Evolutionary conservation across 2,113 vertebrate species (phyloP).

Genomic region (Morphnarchus princeps): DNA sequence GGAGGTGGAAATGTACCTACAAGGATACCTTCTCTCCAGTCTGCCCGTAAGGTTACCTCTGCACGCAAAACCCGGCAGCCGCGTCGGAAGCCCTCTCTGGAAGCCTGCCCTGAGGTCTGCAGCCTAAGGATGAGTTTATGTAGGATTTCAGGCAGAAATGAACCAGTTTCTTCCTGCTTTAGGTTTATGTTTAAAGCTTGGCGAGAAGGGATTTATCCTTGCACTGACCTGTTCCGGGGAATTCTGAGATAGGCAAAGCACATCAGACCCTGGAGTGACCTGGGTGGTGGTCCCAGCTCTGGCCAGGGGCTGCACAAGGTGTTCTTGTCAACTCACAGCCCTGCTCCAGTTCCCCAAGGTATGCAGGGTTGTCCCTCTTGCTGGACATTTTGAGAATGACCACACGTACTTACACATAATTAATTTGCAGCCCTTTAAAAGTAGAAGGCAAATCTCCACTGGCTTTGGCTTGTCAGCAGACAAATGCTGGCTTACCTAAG

Average conservation of each 20-base stretch:
- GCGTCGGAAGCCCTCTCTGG: background rate
- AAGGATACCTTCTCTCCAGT: background rate
- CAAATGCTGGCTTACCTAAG: background rate
- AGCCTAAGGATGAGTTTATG: background rate
- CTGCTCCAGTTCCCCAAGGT: background rate
- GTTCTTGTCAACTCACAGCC: background rate
- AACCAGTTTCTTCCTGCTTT: background rate
- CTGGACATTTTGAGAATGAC: background rate
- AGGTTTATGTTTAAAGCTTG: background rate
- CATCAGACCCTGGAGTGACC: background rate
- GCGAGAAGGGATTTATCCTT: background rate
- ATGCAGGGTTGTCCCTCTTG: background rate
- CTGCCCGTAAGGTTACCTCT: background rate
- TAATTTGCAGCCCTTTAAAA: background rate
- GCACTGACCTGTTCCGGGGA: background rate
- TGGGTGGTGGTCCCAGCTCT: background rate
- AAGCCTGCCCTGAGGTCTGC: background rate
- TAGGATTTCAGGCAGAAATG: background rate
- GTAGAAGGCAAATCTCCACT: background rate
- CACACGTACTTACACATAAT: background rate
- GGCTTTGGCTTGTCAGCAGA: background rate
- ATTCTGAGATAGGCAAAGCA: background rate
- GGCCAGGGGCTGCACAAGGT: background rate
- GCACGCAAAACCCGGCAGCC: background rate
- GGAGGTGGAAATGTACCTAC: background rate